Base-by-base conservation (phyloP, 2,888 invertebrate species). In the Leptopilina drosophilae region DNA sequence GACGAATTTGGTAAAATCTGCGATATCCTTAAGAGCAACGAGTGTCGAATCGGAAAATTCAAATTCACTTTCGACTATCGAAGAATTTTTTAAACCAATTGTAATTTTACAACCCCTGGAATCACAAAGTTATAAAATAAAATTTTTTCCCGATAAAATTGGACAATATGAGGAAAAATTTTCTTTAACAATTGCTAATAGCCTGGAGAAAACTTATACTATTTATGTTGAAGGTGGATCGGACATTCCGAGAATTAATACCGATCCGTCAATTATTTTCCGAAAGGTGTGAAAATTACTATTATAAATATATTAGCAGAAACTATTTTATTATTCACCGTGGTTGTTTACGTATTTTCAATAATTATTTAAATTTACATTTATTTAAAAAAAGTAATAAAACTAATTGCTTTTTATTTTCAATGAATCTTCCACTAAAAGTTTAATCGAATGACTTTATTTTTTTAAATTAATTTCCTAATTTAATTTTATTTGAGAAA, bases 211-310 rank as follows among this genome's bases (percentile, higher is more conserved):
- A 15, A 84, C 78, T 20, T 86, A 86, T 64, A 78, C 79, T 12
- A 84, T 91, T 14, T 82, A 82, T 2, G 76, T 88, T n/a, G 65
- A 76, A 14, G 91, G 89, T 11, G 49, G 83, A 0, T 84, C 86
- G 2, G 88, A 87, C 49, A 64, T 90, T 78, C 90, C 91, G 0
- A 83, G 78, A 49, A 33, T 91, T 0, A 83, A 88, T 75, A 87
- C 86, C 87, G 78, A 84, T 7, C 88, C 90, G 5, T 46, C 80
- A 2, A 64, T 78, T 4, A 82, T 90, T 64, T 90, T 89, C 78
- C 75, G 82, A 0, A 87, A 86, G 76, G 87, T 87, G 46, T 20
- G 20, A 20, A 20, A 20, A 20, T 20, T 20, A 20, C 20, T 20
- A 20, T 20, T 20, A 20, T 20, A 1, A 0, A 1, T 20, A 1